Base-by-base conservation (phyloP, 2,113 vertebrate genomes). In the Ophiodon elongatus region DNA sequence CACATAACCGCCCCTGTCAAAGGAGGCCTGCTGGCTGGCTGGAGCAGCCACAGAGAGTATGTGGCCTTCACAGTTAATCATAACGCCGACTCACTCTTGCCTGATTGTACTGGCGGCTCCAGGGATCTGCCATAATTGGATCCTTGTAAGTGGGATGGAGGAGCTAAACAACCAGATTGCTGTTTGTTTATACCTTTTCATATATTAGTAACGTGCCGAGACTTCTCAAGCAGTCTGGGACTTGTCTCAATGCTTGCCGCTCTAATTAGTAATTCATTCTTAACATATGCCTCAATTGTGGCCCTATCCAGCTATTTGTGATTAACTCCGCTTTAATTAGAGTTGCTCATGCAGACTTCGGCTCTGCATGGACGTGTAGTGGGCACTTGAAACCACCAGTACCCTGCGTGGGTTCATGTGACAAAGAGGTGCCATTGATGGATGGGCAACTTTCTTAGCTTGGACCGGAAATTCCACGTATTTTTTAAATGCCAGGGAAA, bases 151-250 rank as follows among this genome's bases (percentile, higher is more conserved):
- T 95, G 95, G 95, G 94, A 93, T 95, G 95, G 94, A 95, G 94
- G 94, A 95, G 94, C 95, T 95, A 95, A 96, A 95, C 94, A 95
- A 95, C 94, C 95, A 96, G 95, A 96, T 95, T 95, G 95, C 94
- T 95, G 95, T 96, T 95, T 96, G 95, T 96, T 95, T 96, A 95
- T 96, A 95, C 94, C 95, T 96, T 95, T 95, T 96, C 95, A 95
- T 95, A 96, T 95, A 95, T 95, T 94, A 94, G 94, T 95, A 94
- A 95, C 95, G 94, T 96, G 95, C 94, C 86, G 91, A 91, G 95
- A 95, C 92, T 96, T 90, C 93, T 92, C 90, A 93, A 95, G 95
- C 94, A 95, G 94, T 90, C 94, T 93, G 95, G 94, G 94, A 93
- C 92, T 94, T 93, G 94, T 94, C 94, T 94, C 90, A 82, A 90